Percentiles rank a stretch among this genome's conserved stretches.
Evolutionary conservation across 2,888 invertebrate species (phyloP).

Genomic region (Cloeon dipterum): DNA sequence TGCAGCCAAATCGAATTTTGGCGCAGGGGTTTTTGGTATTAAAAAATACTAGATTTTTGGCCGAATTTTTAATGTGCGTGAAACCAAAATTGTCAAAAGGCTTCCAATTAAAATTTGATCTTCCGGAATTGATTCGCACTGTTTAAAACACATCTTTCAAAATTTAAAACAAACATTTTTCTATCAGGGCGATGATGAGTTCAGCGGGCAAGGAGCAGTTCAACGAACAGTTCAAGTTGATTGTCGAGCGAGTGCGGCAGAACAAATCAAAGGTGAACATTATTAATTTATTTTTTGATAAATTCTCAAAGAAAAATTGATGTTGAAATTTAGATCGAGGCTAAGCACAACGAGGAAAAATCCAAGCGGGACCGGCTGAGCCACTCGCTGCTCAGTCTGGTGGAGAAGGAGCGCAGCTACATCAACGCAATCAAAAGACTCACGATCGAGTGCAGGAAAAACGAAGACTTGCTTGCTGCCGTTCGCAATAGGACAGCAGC

Average conservation of each 20-base stretch:
- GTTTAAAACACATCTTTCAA: too few species aligned
- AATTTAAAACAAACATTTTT: too few species aligned
- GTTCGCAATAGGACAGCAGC: too few species aligned
- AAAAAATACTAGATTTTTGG: too few species aligned
- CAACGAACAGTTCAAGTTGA: conserved; percentile 69
- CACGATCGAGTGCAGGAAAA: conserved; percentile 46
- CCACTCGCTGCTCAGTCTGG: conserved; percentile 27
- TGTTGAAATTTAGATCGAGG: not conserved
- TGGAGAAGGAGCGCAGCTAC: conserved; percentile 54
- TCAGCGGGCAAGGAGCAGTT: conserved; percentile 66
- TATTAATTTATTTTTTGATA: too few species aligned
- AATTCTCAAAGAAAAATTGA: not conserved
- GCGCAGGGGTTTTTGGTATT: too few species aligned
- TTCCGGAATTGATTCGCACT: too few species aligned
- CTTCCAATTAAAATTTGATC: too few species aligned
- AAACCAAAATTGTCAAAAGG: too few species aligned
- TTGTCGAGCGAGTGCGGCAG: conserved; percentile 72
- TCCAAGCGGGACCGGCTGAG: conserved; percentile 40
- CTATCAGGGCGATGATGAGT: conserved; percentile 69
- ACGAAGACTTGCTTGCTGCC: conserved; percentile 32
- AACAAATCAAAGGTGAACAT: conserved; percentile 47
- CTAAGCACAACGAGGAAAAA: conserved; percentile 33
- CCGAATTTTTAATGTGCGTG: too few species aligned
- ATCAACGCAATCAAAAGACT: conserved; percentile 53
- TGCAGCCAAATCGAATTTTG: too few species aligned